Evolutionary conservation across 2,797 vertebrate genomes (phyloP), one percentile per base, ranked within the genome.

Genomic region (Eupleurogrammus muticus): DNA sequence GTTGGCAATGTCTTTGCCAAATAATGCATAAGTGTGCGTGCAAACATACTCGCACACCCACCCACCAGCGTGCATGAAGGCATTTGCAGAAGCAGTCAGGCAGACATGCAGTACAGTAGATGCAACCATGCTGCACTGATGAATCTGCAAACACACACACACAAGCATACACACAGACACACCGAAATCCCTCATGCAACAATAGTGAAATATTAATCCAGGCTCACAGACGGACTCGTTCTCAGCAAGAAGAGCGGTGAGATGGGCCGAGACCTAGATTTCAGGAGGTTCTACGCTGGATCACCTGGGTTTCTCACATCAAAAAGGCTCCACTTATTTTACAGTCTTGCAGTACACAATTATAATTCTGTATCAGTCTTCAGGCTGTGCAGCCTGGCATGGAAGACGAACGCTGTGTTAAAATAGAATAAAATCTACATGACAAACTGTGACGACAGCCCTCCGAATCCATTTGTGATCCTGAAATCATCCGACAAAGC

Each of bases 131-230:
- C 79, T 70, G 56, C 71, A 77, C 68, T 86, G 82, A 87, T 86
- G 76, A 86, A 83, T 83, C 56, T 75, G 51, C 70, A 80, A 24
- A 69, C 32, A 51, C 76, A 59, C 63, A 65, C 63, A 51, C 49
- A 44, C 36, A 73, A 50, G 61, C 48, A 50, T 51, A 44, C 49
- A 70, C 49, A 46, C 52, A 65, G 57, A 54, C 36, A 47, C 28
- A 28, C 28, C 56, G 48, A 72, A 81, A 85, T 78, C 60, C 72
- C 48, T 69, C 64, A 70, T 74, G 75, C 67, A 79, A 83, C 78
- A 84, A 81, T 76, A 34, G 83, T 86, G 75, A 81, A 85, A 87
- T 81, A 83, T 85, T 82, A 80, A 89, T 87, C 79, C 59, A 9
- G 42, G 77, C 73, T 82, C 50, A 66, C 68, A 71, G 62, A 16